phyloP scores from a whole-genome alignment of 2,113 vertebrate genomes.

The Sphyrna mokarran region DNA sequence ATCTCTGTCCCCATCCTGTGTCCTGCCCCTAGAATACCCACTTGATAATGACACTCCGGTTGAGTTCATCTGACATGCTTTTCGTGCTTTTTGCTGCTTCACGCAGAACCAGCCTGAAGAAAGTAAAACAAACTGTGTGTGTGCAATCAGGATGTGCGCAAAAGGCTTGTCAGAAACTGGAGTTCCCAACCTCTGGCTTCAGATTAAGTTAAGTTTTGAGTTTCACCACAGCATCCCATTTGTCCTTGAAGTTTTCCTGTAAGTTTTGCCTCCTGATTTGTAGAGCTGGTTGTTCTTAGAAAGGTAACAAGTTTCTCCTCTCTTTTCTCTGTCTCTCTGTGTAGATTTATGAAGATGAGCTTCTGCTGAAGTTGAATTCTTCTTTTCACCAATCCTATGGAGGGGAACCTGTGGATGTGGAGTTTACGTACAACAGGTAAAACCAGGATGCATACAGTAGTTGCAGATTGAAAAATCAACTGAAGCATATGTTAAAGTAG shows the following conservation, averaged over 20 bases:
- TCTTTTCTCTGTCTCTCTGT: not conserved
- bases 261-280: not conserved
- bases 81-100: no score
- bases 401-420: conserved; percentile 82
- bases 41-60: no score
- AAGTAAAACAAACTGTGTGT: no score
- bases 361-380: conserved; percentile 69
- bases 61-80: no score
- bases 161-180: no score
- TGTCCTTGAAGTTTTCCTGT: not conserved
- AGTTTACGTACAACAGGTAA: conserved; percentile 80
- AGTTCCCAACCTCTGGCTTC: no score
- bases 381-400: conserved; percentile 73
- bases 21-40: no score
- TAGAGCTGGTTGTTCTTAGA: not conserved
- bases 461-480: not conserved
- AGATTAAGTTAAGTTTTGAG: no score
- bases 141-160: no score
- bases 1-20: no score
- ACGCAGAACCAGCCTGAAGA: no score
- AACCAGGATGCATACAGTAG: not conserved
- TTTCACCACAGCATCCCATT: not conserved
- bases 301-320: not conserved
- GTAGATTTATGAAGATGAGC: conserved; percentile 74
- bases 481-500: not conserved